Conservation (phyloP, 2,888 invertebrate species). For the Dicroscelio sp. region DNA sequence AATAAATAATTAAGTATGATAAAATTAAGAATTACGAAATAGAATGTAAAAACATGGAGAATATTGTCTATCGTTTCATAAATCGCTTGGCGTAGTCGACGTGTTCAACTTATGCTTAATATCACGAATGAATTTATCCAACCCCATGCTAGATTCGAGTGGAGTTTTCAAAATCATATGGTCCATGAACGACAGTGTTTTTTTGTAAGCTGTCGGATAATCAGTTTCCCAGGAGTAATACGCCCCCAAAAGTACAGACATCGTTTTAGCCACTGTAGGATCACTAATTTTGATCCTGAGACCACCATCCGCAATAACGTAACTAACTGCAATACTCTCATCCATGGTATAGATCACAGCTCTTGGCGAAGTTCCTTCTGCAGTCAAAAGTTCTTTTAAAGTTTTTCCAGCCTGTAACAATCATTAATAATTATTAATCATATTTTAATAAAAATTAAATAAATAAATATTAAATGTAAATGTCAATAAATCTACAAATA, state of each 20-base stretch:
- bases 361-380: constrained; percentile 49
- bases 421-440: neutral
- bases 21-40: no score
- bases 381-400: constrained; percentile 41
- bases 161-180: constrained; percentile 37
- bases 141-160: neutral
- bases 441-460: neutral
- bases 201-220: constrained; percentile 51
- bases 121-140: constrained; percentile 34
- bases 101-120: constrained; percentile 9
- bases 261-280: constrained; percentile 25
- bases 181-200: constrained; percentile 46
- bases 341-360: constrained; percentile 54
- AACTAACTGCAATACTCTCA: constrained; percentile 25
- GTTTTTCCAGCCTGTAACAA: constrained; percentile 53
- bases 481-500: constrained; percentile 3
- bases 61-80: neutral
- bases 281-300: constrained; percentile 55
- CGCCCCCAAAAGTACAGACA: constrained; percentile 35
- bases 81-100: neutral
- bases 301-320: constrained; percentile 46
- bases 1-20: neutral
- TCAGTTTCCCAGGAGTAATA: constrained; percentile 42
- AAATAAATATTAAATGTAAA: neutral
- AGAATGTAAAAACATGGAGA: no score